These are phyloP conservation scores for Carcharodon carcharias DNA, from an alignment of 2,797 vertebrate genomes.

Conservation along the genomic window DNA sequence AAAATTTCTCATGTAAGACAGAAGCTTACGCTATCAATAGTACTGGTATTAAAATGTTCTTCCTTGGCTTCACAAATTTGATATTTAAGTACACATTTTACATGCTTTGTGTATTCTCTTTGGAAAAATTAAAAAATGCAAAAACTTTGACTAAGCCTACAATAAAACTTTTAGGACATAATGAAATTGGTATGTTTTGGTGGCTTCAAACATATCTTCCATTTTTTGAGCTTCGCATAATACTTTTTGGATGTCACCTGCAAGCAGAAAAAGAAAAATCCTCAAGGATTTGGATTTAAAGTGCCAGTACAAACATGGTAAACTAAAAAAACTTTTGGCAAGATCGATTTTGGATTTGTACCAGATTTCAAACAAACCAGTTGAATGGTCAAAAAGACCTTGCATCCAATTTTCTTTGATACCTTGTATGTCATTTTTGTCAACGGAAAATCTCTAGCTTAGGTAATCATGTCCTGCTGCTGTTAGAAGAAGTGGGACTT, in stretches of 20 bases:
- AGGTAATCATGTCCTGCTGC: neutral
- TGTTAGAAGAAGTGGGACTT: neutral
- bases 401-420: neutral
- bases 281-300: neutral
- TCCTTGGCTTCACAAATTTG: neutral
- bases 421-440: neutral
- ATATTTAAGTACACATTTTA: neutral
- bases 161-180: neutral
- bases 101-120: neutral
- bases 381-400: neutral
- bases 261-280: neutral
- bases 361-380: neutral
- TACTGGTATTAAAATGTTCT: neutral
- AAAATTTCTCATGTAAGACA: neutral
- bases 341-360: neutral
- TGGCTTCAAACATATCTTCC: neutral
- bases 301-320: neutral
- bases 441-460: neutral
- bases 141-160: neutral
- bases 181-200: neutral
- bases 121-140: neutral
- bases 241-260: neutral
- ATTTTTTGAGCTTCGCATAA: neutral
- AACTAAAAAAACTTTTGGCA: neutral
- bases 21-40: neutral